Evolutionary conservation across 2,888 invertebrate species (phyloP).

Genomic region (Argyresthia albistria): DNA sequence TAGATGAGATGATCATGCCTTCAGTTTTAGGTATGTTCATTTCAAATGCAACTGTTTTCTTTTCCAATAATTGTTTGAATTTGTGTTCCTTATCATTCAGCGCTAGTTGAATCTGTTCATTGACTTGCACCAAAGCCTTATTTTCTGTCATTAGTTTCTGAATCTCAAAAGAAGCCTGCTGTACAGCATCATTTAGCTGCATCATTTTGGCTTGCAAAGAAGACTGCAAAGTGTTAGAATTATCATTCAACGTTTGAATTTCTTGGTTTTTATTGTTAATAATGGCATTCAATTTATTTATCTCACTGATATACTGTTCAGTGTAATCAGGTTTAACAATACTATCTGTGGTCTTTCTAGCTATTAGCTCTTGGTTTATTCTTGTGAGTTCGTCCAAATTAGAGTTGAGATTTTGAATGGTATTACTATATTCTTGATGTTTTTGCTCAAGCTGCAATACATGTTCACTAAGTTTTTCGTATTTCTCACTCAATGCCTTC

Average conservation of each 20-base stretch:
- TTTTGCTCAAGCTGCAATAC: conserved; percentile 42
- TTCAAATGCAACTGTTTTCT: conserved; percentile 51
- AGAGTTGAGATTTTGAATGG: conserved; percentile 36
- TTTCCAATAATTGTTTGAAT: conserved; percentile 45
- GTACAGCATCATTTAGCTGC: conserved; percentile 41
- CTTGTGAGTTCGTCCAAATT: conserved; percentile 42
- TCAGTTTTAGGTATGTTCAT: conserved; percentile 68
- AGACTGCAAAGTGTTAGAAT: conserved; percentile 32
- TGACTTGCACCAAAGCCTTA: conserved; percentile 25
- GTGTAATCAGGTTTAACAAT: conserved; percentile 45
- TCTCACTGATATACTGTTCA: conserved; percentile 67
- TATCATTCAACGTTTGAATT: conserved; percentile 41
- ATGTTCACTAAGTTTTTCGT: conserved; percentile 62
- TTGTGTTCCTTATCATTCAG: conserved; percentile 42
- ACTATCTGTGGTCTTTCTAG: conserved; percentile 26
- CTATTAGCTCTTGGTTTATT: conserved; percentile 39
- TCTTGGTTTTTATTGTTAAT: conserved; percentile 63
- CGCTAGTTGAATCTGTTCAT: conserved; percentile 29
- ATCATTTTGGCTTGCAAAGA: conserved; percentile 33
- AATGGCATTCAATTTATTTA: conserved; percentile 66
- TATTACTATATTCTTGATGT: conserved; percentile 41
- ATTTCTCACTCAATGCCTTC: conserved; percentile 56
- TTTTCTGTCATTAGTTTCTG: conserved; percentile 25
- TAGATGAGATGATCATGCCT: conserved; percentile 60
- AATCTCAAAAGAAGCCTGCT: conserved; percentile 22